Base-by-base conservation (phyloP, 2,888 invertebrate genomes). In the Herminia tarsipennalis region DNA sequence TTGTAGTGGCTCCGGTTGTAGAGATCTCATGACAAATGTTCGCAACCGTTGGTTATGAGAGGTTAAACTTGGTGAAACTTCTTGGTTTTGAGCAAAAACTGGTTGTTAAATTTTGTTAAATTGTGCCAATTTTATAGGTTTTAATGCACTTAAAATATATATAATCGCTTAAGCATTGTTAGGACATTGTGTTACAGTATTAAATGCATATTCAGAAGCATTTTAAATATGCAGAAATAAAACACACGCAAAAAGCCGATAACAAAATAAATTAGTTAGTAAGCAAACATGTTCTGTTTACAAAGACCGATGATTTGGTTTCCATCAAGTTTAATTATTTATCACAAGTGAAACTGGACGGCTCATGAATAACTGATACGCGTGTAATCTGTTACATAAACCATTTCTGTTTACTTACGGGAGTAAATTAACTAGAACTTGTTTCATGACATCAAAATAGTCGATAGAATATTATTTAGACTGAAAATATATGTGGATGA, bases 1-100 rank as follows among this genome's bases (percentile, higher is more conserved):
- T 75, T 73, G 69, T 75, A 61, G 29, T 40, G 36, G 42, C 41
- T 43, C 13, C 24, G 4, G 22, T 17, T 21, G 33, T 33, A 3
- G 30, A 60, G 64, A 60, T 60, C 58, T 50, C 34, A 52, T 59
- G 58, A 67, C 59, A 61, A 63, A 67, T 66, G 53, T 42, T 33
- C 24, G 44, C 42, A 41, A 52, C 34, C 4, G 8, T 33, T 48
- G 37, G 43, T 49, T 49, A 43, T 56, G 51, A 30, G 39, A 43
- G 33, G 33, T 35, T 10, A 12, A 14, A 36, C 34, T 52, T 37
- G 30, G 43, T 18, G 16, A 10, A 32, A 36, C 2, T 32, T 5
- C n/a, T 27, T 34, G 17, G 20, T 13, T 17, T 25, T 4, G n/a
- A n/a, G 25, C 16, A 27, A 27, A 34, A 34, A 34, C n/a, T n/a